phyloP scores from a whole-genome alignment of 2,113 vertebrate genomes.

The Tupaia chinensis region DNA sequence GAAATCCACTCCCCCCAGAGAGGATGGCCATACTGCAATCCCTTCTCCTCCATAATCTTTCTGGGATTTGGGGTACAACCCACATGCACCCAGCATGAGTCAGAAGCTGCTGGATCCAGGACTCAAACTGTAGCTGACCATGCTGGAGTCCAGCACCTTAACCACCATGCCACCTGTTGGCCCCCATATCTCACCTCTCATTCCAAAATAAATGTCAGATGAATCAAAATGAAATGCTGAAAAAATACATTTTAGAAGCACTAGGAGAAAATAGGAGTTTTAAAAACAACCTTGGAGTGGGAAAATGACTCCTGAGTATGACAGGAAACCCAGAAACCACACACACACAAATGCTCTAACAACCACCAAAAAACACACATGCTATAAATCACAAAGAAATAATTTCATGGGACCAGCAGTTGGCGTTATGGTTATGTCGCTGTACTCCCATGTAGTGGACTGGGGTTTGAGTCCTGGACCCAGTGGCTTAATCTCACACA shows the following conservation, averaged over 20 bases:
- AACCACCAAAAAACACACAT: neutral
- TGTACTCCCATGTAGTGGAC: too few species aligned
- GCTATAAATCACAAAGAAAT: slow-evolving; percentile 6
- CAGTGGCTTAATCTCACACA: too few species aligned
- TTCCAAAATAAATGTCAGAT: slow-evolving; percentile 12
- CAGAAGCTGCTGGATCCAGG: too few species aligned
- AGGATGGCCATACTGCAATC: too few species aligned
- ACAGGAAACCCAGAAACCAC: neutral
- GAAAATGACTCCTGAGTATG: slow-evolving; percentile 2
- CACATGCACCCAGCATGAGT: too few species aligned
- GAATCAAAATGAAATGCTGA: slow-evolving; percentile 7
- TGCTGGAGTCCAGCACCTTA: too few species aligned
- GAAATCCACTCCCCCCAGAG: too few species aligned
- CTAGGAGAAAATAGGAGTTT: slow-evolving; percentile 15
- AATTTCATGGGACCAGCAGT: neutral
- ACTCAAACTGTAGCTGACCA: too few species aligned
- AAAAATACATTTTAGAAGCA: slow-evolving; percentile 36
- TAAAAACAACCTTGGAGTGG: neutral
- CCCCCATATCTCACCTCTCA: neutral
- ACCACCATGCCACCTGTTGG: neutral
- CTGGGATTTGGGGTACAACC: too few species aligned
- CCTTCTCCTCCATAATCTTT: too few species aligned
- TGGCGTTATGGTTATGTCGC: too few species aligned
- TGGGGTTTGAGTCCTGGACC: too few species aligned
- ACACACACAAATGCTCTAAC: neutral